Evolutionary conservation across 2,797 vertebrate genomes (phyloP), one percentile per base, ranked within the genome.

Genomic region (Sebastes goodei): DNA sequence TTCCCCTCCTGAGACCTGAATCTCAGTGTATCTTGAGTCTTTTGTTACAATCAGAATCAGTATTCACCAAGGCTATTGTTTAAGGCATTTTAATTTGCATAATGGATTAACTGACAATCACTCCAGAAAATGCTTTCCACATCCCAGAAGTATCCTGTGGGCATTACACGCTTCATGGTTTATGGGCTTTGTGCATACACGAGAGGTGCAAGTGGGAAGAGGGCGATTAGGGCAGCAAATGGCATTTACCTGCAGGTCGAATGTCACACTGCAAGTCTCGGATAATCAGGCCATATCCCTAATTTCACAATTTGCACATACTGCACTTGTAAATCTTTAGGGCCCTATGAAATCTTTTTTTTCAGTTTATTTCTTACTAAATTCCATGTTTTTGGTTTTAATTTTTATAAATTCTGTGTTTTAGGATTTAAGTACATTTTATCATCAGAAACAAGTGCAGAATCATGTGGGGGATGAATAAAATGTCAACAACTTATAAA

Each of bases 81-180:
- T 64, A 30, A 80, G 7, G 14, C 23, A 65, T 71, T 81, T 74
- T 53, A 78, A 81, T 86, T 35, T 79, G 57, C 49, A 55, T 60
- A 57, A 80, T 80, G 56, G 67, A 75, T 85, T 73, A 79, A 82
- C 49, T 70, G 61, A 74, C 65, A 87, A 65, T 38, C 25, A 8
- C 35, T 62, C 6, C 12, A 56, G 61, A 74, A 88, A 80, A 72
- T 63, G 15, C 67, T 35, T 60, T 69, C 42, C 20, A 57, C 68
- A 69, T 74, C 46, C 42, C 10, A 72, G 8, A 66, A 7, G 63
- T 71, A 84, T 66, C 29, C 30, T 57, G 27, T 46, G 20, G 57
- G 65, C 57, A 32, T 82, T 15, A 66, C 27, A 80, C 72, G 56
- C 63, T 68, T 78, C 66, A 85, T 71, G 27, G 32, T 68, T 53